These are phyloP conservation scores for Oscheius sp. DNA, from an alignment of 2,888 invertebrate species.

Conservation along the genomic window DNA sequence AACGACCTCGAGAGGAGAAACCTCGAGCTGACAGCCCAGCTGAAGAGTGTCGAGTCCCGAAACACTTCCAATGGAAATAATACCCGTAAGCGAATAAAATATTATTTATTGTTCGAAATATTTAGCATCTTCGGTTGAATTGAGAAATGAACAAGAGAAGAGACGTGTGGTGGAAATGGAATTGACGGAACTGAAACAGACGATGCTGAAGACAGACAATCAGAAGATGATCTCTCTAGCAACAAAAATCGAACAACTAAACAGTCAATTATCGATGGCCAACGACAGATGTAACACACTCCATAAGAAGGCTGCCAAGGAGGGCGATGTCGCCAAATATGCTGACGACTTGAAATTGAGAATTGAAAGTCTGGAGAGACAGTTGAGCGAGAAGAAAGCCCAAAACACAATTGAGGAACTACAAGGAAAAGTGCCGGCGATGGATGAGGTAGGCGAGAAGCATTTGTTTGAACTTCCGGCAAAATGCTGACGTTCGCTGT, in stretches of 20 bases:
- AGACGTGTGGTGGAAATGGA: constrained; percentile 56
- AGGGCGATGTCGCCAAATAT: constrained; percentile 39
- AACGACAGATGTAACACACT: constrained; percentile 69
- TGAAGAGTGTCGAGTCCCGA: constrained; percentile 49
- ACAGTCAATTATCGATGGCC: constrained; percentile 66
- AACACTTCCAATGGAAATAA: constrained; percentile 19
- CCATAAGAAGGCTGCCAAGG: constrained; percentile 64
- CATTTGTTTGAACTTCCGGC: background rate
- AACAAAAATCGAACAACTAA: constrained; percentile 71
- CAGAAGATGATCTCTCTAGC: constrained; percentile 71
- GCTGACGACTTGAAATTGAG: constrained; percentile 65
- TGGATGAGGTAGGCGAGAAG: constrained; percentile 60
- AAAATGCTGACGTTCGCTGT: background rate
- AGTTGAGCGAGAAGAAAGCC: constrained; percentile 61
- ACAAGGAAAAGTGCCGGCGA: constrained; percentile 60
- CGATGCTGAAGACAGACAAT: constrained; percentile 70
- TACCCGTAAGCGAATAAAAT: constrained; percentile 11
- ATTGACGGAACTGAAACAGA: constrained; percentile 57
- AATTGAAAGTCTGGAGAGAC: constrained; percentile 66
- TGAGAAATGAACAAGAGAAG: constrained; percentile 60
- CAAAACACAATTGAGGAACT: constrained; percentile 47
- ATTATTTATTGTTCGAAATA: background rate
- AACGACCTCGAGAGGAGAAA: constrained; percentile 65
- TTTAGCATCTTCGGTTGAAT: constrained; percentile 42
- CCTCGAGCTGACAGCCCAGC: constrained; percentile 49